Evolutionary conservation across 1,140 invertebrate genomes (phyloP), one percentile per base, ranked within the genome.

Genomic region (Hyles vespertilio): DNA sequence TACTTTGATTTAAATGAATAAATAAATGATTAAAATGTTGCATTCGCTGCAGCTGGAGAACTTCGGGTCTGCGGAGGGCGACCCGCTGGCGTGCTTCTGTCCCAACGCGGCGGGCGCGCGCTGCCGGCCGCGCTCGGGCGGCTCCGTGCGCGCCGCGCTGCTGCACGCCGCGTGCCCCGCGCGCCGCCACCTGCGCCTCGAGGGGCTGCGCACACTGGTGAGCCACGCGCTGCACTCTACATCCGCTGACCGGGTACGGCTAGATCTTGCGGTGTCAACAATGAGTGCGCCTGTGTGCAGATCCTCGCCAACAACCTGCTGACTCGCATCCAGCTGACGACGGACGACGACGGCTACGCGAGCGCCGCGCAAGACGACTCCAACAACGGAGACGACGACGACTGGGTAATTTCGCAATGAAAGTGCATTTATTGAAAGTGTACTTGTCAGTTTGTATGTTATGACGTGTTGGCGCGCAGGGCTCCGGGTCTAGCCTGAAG

Each of bases 221-320:
- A 72, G 73, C 44, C 44, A 7, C 44, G 2, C 44, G 44, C 7
- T 45, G 44, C n/a, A 45, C 7, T 45, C 7, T n/a, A 45, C 7
- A 45, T 45, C 44, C 48, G n/a, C 48, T 3, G 7, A 22, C 22
- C 7, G 6, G 3, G 48, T n/a, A 11, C 22, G 5, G 2, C 12
- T 22, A 11, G 48, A 10, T 51, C 50, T 10, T n/a, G 50, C 22
- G 50, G 6, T 53, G 7, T 5, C n/a, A 11, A 11, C 34, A 11
- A 40, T n/a, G 36, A 7, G 8, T 40, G 9, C 32, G 36, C 10
- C 5, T 22, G 7, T 36, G 48, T 79, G 3, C 69, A 92, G 71
- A 93, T 98, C 12, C 79, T 99, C 5, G 94, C 96, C 0, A 96
- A 98, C 75, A 99, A 99, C 90, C 76, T 93, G 56, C 80, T 99